Base-by-base conservation (phyloP, 2,797 vertebrate genomes). In the Synaphobranchus kaupii region DNA sequence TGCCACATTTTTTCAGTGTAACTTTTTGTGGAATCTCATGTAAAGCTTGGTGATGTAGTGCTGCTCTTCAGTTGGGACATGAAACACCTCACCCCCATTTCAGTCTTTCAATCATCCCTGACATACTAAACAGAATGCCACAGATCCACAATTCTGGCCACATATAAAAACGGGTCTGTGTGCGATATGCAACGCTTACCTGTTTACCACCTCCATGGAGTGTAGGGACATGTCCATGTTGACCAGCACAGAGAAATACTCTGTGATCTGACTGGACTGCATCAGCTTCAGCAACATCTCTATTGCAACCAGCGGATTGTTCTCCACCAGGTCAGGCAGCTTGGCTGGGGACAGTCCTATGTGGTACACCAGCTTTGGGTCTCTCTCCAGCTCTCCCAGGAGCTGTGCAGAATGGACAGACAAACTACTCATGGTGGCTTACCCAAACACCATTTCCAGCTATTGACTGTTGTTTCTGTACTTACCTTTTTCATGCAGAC, bases 161-260 rank as follows among this genome's bases (percentile, higher is more conserved):
- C 78, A 50, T 48, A 48, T 4, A 15, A n/a, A 20, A 50, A 25
- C 22, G 76, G 10, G 39, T 73, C 15, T 44, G 12, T 22, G 39
- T 17, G 2, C 34, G 20, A 8, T 48, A 12, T 25, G 47, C 34
- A 9, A 81, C 10, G 78, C 22, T 48, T 90, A 99, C 98, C 98
- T 96, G 96, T 99, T 99, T 85, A 99, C 99, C 80, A 99, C 99
- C 95, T 99, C 98, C 99, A 99, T 99, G 82, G 98, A 99, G 95
- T 99, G 98, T 85, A 99, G 95, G 0, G 98, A 99, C 99, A 99
- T 99, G 94, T 99, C 99, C 99, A 99, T 99, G 92, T 99, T 99
- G 88, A 99, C 99, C 88, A 99, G 95, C 63, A 99, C 98, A 0
- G 98, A 98, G 94, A 99, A 99, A 63, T 99, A 99, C 91, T 99